Evolutionary conservation across 2,113 vertebrate species (phyloP), one percentile per base, ranked within the genome.

Genomic region (Columba livia): DNA sequence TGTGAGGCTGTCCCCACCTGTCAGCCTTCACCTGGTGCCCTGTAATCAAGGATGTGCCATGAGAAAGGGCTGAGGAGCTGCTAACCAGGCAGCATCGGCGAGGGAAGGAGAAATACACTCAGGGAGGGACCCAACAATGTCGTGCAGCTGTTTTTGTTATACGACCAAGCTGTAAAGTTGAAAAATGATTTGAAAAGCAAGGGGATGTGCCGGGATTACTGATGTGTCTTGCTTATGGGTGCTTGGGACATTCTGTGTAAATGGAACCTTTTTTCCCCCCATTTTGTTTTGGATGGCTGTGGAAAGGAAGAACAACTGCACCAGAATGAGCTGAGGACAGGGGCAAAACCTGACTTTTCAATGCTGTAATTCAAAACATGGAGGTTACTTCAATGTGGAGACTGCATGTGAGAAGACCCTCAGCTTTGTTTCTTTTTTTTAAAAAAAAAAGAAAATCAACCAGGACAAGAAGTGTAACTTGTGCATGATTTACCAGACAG

Each of bases 141-240:
- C 17, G 72, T 3, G 25, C 93, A 95, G 94, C 97, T 96, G 91
- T 60, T 97, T 97, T 97, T 97, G 48, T 94, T 94, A 79, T 92
- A 94, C 82, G 66, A 77, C 65, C 1, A 6, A 93, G 31, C 69
- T 95, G 74, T 90, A 72, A 94, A 81, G 78, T 65, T 91, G 82
- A 96, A 97, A 90, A 69, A 84, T 40, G 0, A 75, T 72, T 97
- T 95, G 57, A 88, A 96, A 95, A 92, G 79, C 65, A 73, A 92
- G 44, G 44, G 50, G 92, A 88, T 93, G 90, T 64, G 29, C 50
- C 0, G 10, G 65, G 88, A 94, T 84, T 83, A 75, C 85, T 89
- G 88, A 57, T 15, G 5, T 84, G 58, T 74, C 51, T 69, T 0
- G 3, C 87, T 94, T 81, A 92, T 53, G 65, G 75, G 81, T 0